These are phyloP conservation scores for Cirrhinus mrigala DNA, from an alignment of 2,797 vertebrate species.

Conservation along the genomic window DNA sequence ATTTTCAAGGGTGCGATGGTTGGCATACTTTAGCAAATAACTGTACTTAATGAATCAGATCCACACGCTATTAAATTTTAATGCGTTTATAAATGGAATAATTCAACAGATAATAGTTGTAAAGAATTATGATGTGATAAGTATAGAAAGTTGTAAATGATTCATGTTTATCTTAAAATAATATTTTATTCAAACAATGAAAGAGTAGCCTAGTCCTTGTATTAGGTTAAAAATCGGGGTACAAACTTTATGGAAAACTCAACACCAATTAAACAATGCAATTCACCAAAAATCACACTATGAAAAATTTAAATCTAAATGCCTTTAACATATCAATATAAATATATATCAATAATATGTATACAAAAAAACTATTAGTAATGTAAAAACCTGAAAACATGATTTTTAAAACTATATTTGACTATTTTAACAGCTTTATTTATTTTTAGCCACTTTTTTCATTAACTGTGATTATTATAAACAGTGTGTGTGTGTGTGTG, in stretches of 20 bases:
- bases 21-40: slow-evolving; percentile 14
- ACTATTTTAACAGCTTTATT: neutral
- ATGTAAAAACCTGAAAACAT: neutral
- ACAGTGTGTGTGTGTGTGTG: no score
- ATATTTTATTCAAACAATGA: neutral
- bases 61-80: neutral
- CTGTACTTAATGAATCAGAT: slow-evolving; percentile 46
- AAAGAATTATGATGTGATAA: neutral
- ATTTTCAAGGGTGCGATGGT: slow-evolving; percentile 30
- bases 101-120: neutral
- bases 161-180: neutral
- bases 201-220: neutral
- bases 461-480: neutral
- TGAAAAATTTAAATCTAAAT: no score
- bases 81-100: neutral
- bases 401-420: neutral
- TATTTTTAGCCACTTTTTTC: neutral
- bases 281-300: neutral
- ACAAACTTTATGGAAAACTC: neutral
- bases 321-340: no score
- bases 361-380: no score
- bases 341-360: no score
- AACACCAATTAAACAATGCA: neutral
- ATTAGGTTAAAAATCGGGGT: neutral
- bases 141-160: neutral